phyloP scores from a whole-genome alignment of 2,113 vertebrate genomes.

The Solea solea region DNA sequence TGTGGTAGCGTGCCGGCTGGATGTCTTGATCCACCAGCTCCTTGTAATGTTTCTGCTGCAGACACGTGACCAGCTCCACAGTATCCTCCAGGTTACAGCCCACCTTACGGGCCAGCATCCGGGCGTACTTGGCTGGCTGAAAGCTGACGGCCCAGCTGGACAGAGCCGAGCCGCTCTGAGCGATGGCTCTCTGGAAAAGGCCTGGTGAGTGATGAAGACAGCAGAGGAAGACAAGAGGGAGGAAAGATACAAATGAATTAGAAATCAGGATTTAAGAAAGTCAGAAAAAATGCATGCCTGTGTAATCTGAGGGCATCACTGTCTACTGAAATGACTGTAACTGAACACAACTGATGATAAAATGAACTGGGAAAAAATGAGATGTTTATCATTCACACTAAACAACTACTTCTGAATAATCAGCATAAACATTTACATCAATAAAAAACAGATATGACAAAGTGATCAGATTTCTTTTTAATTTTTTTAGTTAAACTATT shows the following conservation, averaged over 20 bases:
- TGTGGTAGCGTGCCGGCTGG: constrained; percentile 97
- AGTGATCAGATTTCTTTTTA: no score
- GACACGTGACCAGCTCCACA: constrained; percentile 92
- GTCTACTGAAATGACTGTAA: no score
- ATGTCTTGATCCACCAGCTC: constrained; percentile 99
- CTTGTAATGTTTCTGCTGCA: constrained; percentile 97
- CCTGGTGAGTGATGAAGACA: constrained; percentile 77
- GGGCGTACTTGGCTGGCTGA: constrained; percentile 96
- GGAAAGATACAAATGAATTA: not conserved
- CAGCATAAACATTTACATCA: no score
- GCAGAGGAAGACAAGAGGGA: constrained; percentile 41
- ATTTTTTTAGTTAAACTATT: no score
- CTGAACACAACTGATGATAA: no score
- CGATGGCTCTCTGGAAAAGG: constrained; percentile 98
- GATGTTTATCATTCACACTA: no score
- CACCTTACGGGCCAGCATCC: constrained; percentile 95
- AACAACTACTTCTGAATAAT: no score
- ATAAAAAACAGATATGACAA: no score
- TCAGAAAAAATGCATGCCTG: no score
- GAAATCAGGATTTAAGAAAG: not conserved
- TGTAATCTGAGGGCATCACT: not conserved
- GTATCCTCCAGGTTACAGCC: constrained; percentile 97
- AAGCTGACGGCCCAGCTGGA: constrained; percentile 99
- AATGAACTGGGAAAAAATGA: no score
- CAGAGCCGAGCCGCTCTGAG: constrained; percentile 96